Percentiles rank a stretch among this genome's conserved stretches.
phyloP scores from a whole-genome alignment of 2,797 vertebrate genomes.

The Tiaroga cobitis region DNA sequence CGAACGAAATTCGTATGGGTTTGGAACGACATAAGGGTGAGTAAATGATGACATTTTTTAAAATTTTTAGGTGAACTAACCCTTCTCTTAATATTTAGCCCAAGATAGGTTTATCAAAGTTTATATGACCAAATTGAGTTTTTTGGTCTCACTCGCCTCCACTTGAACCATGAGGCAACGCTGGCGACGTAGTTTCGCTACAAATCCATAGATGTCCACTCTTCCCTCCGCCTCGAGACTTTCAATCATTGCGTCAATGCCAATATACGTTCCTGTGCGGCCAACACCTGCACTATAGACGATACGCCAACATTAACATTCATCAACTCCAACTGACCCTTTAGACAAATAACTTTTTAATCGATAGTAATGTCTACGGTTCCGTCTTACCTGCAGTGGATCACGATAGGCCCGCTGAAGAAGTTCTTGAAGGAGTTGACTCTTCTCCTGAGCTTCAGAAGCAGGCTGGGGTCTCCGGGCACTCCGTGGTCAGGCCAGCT shows the following conservation, averaged over 20 bases:
- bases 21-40: too few relatives aligned
- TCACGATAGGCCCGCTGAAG: slow-evolving; percentile 92
- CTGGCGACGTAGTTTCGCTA: slow-evolving; percentile 88
- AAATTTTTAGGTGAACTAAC: too few relatives aligned
- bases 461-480: slow-evolving; percentile 89
- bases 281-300: slow-evolving; percentile 91
- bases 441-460: slow-evolving; percentile 90
- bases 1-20: too few relatives aligned
- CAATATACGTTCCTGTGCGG: slow-evolving; percentile 92
- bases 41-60: too few relatives aligned
- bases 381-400: slow-evolving; percentile 90
- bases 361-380: not conserved
- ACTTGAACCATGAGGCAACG: slow-evolving; percentile 99
- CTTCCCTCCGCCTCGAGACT: slow-evolving; percentile 87
- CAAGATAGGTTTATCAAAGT: not conserved
- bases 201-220: slow-evolving; percentile 92
- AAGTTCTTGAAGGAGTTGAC: slow-evolving; percentile 95
- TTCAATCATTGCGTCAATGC: slow-evolving; percentile 96
- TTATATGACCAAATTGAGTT: not conserved
- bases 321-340: not conserved
- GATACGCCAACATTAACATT: not conserved
- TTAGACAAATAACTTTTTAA: not conserved
- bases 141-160: slow-evolving; percentile 78
- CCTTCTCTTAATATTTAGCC: not conserved
- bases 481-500: slow-evolving; percentile 98